Evolutionary conservation across 1,140 invertebrate species (phyloP).

Genomic region (Pectinophora gossypiella): DNA sequence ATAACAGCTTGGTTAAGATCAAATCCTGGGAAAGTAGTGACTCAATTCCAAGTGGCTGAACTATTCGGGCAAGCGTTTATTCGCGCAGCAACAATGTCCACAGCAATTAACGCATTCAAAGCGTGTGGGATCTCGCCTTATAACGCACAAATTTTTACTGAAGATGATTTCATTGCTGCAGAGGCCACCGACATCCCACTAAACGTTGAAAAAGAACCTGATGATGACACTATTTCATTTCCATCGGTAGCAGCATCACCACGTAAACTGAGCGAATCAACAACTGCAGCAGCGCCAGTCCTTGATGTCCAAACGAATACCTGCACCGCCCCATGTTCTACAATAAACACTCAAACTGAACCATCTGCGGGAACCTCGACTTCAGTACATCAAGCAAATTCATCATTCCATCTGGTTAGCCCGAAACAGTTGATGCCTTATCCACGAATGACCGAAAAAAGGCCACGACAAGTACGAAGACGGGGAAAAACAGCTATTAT

Average conservation of each 20-base stretch:
- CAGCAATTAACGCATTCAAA: conserved; percentile 38
- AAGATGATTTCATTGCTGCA: conserved; percentile 18
- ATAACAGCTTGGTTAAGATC: conserved; percentile 34
- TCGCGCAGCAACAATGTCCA: conserved; percentile 34
- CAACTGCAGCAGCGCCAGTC: not conserved
- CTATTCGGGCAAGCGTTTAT: conserved; percentile 37
- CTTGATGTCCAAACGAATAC: conserved; percentile 1
- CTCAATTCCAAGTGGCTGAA: conserved; percentile 26
- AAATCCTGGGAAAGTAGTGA: conserved; percentile 35
- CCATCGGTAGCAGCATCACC: conserved; percentile 4
- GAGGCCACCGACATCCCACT: conserved; percentile 7
- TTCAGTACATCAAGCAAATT: conserved; percentile 6
- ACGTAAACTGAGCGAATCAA: not conserved
- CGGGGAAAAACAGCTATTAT: no score
- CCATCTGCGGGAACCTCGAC: conserved; percentile 1
- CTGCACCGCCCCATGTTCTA: conserved; percentile 4
- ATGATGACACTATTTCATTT: not conserved
- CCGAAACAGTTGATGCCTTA: conserved; percentile 8
- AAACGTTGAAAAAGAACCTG: conserved; percentile 3
- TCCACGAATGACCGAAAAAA: conserved; percentile 7
- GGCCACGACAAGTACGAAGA: conserved; percentile 4
- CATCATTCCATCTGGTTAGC: conserved; percentile 6
- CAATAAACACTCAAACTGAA: conserved; percentile 2
- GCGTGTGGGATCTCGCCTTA: conserved; percentile 25
- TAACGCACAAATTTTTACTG: conserved; percentile 25